These are phyloP conservation scores for Drosophila aff. DNA, from an alignment of 1,140 invertebrate species.

Conservation along the genomic window DNA sequence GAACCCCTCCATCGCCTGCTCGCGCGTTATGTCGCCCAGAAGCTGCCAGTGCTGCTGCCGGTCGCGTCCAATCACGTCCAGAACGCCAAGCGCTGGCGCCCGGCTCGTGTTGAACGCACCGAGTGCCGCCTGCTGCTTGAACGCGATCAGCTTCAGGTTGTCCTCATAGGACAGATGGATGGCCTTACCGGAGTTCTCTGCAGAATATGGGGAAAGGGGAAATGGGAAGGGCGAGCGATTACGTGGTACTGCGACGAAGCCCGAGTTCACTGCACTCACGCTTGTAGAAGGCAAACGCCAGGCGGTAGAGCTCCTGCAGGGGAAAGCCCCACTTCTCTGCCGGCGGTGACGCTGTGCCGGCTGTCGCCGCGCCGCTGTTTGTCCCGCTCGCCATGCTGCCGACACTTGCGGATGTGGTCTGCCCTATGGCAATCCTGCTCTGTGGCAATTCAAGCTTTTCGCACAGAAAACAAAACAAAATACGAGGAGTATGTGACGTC, in stretches of 20 bases:
- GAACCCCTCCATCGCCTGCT: slow-evolving; percentile 96
- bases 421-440: slow-evolving; percentile 15
- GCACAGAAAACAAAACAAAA: slow-evolving; percentile 74
- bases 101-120: slow-evolving; percentile 93
- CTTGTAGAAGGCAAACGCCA: slow-evolving; percentile 95
- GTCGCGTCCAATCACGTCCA: slow-evolving; percentile 98
- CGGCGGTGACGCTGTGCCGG: slow-evolving; percentile 11
- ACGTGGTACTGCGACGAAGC: slow-evolving; percentile 1
- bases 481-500: slow-evolving; percentile 41
- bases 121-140: slow-evolving; percentile 95
- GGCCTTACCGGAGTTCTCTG: slow-evolving; percentile 98
- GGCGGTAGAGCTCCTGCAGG: slow-evolving; percentile 92
- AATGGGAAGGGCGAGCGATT: slow-evolving; percentile 1
- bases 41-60: slow-evolving; percentile 96
- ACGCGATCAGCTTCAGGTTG: slow-evolving; percentile 95
- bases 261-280: slow-evolving; percentile 86
- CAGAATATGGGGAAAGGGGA: slow-evolving; percentile 56
- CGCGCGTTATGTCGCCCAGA: slow-evolving; percentile 93
- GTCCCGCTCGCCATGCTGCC: slow-evolving; percentile 42
- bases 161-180: slow-evolving; percentile 97
- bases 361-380: slow-evolving; percentile 2
- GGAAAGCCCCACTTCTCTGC: slow-evolving; percentile 88
- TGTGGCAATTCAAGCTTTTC: slow-evolving; percentile 38
- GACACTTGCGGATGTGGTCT: slow-evolving; percentile 1
- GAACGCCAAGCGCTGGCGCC: slow-evolving; percentile 93